Evolutionary conservation across 2,888 invertebrate genomes (phyloP).

Genomic region (Heliconius aoede): DNA sequence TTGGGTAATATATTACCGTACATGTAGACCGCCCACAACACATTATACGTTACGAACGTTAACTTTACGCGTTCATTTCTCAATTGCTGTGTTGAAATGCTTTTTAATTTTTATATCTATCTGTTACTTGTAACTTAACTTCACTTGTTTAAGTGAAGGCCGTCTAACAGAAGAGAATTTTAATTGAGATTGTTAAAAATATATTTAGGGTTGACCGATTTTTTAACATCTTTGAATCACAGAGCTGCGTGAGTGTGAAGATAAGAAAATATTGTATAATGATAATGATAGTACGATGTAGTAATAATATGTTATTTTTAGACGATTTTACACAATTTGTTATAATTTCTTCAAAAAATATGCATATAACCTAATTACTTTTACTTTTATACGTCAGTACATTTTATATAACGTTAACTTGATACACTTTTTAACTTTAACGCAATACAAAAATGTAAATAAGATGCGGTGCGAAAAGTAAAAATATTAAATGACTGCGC

Average conservation of each 20-base stretch:
- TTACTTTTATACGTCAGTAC: conserved; percentile 16
- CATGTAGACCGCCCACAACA: conserved; percentile 18
- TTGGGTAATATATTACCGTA: conserved; percentile 27
- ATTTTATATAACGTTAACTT: conserved; percentile 22
- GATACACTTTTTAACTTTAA: conserved; percentile 25
- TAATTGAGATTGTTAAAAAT: neutral
- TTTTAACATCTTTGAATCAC: neutral
- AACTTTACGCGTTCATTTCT: conserved; percentile 32
- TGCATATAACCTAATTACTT: conserved; percentile 12
- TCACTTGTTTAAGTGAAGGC: conserved; percentile 27
- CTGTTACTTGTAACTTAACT: conserved; percentile 28
- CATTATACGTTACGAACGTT: conserved; percentile 37
- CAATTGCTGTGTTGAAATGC: conserved; percentile 32
- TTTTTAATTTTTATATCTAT: conserved; percentile 29
- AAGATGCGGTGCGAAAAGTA: conserved; percentile 5
- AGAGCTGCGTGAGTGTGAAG: neutral
- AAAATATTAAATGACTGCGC: conserved; percentile 12
- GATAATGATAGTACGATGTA: too few species aligned
- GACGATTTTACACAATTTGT: neutral
- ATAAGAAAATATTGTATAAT: neutral
- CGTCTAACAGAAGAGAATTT: conserved; percentile 9
- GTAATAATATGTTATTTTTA: neutral
- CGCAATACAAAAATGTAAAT: conserved; percentile 21
- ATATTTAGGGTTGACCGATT: neutral
- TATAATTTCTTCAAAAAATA: neutral